A percentile compares a stretch with the other conserved stretches of the same genome.
These are phyloP conservation scores for Pandemis corylana DNA, from an alignment of 2,888 invertebrate species.

Conservation along the genomic window DNA sequence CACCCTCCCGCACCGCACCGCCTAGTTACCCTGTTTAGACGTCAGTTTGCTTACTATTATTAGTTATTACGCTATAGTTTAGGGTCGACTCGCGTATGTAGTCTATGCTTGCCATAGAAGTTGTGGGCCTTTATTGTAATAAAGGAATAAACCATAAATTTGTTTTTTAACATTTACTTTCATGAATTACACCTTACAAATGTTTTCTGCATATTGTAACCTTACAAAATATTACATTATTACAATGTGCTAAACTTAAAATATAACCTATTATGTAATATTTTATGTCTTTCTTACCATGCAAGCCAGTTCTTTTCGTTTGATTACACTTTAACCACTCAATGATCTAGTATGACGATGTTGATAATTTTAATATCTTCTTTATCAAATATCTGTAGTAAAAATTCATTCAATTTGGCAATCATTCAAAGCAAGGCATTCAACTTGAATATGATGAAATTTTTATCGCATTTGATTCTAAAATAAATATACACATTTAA, in stretches of 20 bases:
- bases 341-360: constrained; percentile 22
- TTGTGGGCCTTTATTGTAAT: constrained; percentile 1
- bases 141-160: constrained; percentile 33
- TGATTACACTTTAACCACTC: constrained; percentile 55
- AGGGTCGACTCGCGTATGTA: no score
- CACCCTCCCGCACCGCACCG: no score
- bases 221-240: constrained; percentile 80
- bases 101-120: not conserved
- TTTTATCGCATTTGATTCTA: constrained; percentile 28
- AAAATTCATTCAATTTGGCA: constrained; percentile 25
- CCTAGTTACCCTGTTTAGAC: no score
- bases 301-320: constrained; percentile 72
- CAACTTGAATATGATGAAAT: constrained; percentile 15
- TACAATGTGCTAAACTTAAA: constrained; percentile 84
- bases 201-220: constrained; percentile 81
- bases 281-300: constrained; percentile 75
- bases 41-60: no score
- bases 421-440: constrained; percentile 35
- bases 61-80: no score
- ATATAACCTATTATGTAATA: constrained; percentile 77
- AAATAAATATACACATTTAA: constrained; percentile 35
- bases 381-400: constrained; percentile 37
- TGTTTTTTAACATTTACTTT: constrained; percentile 82
- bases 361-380: constrained; percentile 29
- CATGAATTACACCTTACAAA: constrained; percentile 84